Base-by-base conservation (phyloP, 1,140 invertebrate species). In the Drosophila willistoni region DNA sequence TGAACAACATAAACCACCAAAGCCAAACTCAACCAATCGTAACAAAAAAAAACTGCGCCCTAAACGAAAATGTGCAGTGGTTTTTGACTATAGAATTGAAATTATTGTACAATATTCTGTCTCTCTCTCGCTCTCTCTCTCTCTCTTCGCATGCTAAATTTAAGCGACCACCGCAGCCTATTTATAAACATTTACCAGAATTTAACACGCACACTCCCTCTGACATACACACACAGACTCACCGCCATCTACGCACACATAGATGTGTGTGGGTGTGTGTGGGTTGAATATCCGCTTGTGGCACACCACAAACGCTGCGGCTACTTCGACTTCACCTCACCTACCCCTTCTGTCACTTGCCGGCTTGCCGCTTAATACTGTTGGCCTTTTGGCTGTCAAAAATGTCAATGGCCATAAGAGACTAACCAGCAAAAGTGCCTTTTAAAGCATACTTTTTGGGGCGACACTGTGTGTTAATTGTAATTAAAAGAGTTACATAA, bases 131-230 rank as follows among this genome's bases (percentile, higher is more conserved):
- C 19, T 1, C 19, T 22, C 19, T 22, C 22, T 25, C 22, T 25
- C 4, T 4, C 22, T 25, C 22, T 25, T 47, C 62, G 66, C 55
- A 54, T 68, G 71, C 69, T 79, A 73, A 86, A 86, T 86, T 86
- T 79, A 74, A 81, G 72, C 51, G 47, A 69, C 25, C 59, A 68
- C 83, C 82, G 42, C 83, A 87, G 71, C 73, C 72, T 77, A 86
- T 86, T 86, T 86, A 86, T 86, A 86, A 87, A 87, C 76, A 82
- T 86, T 82, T 79, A 77, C 51, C 83, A 67, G 63, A 76, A 68
- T 75, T 68, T 73, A 77, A 77, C 62, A 59, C 42, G 44, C 61
- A 36, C 59, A 59, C 69, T 34, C 55, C 19, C 51, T 34, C 39
- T 19, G 33, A 57, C 25, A 33, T 12, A 29, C 22, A 29, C 25